These are phyloP conservation scores for Gavialis gangeticus DNA, from an alignment of 2,113 vertebrate genomes.

Conservation along the genomic window DNA sequence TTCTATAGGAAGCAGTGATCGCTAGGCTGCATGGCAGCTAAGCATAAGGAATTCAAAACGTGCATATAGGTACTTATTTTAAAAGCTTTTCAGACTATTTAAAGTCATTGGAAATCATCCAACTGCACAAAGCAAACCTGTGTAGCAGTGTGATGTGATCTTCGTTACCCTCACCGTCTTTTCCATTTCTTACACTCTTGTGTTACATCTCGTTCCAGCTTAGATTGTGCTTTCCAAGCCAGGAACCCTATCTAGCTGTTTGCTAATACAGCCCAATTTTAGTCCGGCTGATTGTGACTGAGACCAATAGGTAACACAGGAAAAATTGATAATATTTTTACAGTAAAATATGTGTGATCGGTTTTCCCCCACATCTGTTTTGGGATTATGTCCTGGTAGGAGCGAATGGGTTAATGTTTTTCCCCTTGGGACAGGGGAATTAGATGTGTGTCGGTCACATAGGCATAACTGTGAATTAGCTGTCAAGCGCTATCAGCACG, in stretches of 20 bases:
- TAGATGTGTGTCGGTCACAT: background rate
- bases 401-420: background rate
- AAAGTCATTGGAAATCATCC: background rate
- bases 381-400: background rate
- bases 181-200: background rate
- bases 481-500: background rate
- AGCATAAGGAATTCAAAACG: background rate
- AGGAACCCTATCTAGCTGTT: rapidly evolving
- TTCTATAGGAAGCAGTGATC: background rate
- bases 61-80: rapidly evolving
- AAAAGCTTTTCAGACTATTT: background rate
- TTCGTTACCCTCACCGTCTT: rapidly evolving
- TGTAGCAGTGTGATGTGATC: background rate
- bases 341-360: background rate
- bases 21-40: background rate
- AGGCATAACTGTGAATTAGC: background rate
- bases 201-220: background rate
- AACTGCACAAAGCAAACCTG: background rate
- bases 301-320: background rate
- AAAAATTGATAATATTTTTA: background rate
- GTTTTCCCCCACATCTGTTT: background rate
- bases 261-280: too few relatives aligned
- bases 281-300: too few relatives aligned
- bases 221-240: background rate
- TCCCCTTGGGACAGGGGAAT: background rate